phyloP scores from a whole-genome alignment of 2,113 vertebrate genomes.

The Lipophrys pholis region DNA sequence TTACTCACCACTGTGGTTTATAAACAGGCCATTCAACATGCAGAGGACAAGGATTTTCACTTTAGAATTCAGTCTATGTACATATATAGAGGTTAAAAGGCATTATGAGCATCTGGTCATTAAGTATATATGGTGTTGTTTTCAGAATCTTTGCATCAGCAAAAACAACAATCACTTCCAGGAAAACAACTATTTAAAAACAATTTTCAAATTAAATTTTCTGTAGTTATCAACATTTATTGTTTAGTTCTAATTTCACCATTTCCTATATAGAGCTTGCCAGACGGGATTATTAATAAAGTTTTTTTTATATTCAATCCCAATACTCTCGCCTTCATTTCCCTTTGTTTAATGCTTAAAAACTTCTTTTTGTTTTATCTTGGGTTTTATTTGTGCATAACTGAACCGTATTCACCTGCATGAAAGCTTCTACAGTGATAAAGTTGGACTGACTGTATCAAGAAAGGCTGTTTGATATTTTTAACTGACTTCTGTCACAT shows the following conservation, averaged over 20 bases:
- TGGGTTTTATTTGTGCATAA: too few relatives aligned
- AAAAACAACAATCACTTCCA: background rate
- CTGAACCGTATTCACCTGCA: too few relatives aligned
- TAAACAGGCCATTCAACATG: conserved; percentile 15
- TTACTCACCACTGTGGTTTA: conserved; percentile 24
- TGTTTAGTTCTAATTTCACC: too few relatives aligned
- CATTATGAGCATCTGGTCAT: background rate
- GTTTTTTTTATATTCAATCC: too few relatives aligned
- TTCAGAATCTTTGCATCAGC: background rate
- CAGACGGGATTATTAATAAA: too few relatives aligned
- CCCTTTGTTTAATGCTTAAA: too few relatives aligned
- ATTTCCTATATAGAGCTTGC: too few relatives aligned
- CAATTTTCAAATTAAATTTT: too few relatives aligned
- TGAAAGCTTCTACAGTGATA: too few relatives aligned
- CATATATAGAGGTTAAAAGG: background rate
- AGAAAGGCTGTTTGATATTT: background rate
- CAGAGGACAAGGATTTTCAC: conserved; percentile 5
- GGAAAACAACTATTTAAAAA: background rate
- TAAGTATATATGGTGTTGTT: background rate
- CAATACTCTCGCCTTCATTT: too few relatives aligned
- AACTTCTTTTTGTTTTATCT: too few relatives aligned
- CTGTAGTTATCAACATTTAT: too few relatives aligned
- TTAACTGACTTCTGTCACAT: conserved; percentile 2
- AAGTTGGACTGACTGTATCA: background rate
- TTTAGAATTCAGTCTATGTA: background rate